Conservation (phyloP, 2,888 invertebrate genomes). For the Ochlodes sylvanus region DNA sequence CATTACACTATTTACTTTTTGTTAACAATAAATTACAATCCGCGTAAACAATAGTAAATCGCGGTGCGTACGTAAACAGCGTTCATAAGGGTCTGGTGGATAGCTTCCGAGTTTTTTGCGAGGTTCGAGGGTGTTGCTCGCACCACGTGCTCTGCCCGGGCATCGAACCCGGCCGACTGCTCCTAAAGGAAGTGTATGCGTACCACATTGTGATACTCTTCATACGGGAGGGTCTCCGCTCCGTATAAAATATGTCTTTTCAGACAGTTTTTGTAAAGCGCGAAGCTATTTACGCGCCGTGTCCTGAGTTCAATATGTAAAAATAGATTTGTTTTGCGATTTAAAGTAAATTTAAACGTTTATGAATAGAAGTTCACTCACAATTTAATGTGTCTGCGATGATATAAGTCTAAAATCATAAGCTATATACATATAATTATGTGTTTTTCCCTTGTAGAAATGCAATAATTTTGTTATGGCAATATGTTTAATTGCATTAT, state of each 20-base stretch:
- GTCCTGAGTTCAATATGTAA: slow-evolving; percentile 12
- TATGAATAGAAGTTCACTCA: neutral
- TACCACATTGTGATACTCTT: slow-evolving; percentile 31
- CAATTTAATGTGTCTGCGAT: too few species aligned
- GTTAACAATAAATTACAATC: too few species aligned
- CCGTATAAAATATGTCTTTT: slow-evolving; percentile 31
- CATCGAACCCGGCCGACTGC: slow-evolving; percentile 69
- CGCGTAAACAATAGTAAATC: neutral
- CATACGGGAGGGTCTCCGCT: slow-evolving; percentile 30
- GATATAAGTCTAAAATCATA: too few species aligned
- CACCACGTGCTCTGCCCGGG: slow-evolving; percentile 69
- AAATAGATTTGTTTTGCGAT: neutral
- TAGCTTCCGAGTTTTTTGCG: slow-evolving; percentile 72
- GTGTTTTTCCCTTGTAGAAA: too few species aligned
- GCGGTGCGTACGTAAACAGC: neutral
- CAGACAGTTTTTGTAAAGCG: slow-evolving; percentile 31
- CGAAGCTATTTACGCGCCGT: slow-evolving; percentile 17
- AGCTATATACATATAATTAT: too few species aligned
- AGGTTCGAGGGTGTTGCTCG: slow-evolving; percentile 67
- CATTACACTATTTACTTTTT: too few species aligned
- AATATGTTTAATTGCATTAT: too few species aligned
- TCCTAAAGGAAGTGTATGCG: slow-evolving; percentile 72
- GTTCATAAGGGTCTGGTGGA: slow-evolving; percentile 32
- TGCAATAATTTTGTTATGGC: too few species aligned
- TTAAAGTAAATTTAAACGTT: neutral